phyloP scores from a whole-genome alignment of 1,140 invertebrate species.

The Tetramorium alpestre region DNA sequence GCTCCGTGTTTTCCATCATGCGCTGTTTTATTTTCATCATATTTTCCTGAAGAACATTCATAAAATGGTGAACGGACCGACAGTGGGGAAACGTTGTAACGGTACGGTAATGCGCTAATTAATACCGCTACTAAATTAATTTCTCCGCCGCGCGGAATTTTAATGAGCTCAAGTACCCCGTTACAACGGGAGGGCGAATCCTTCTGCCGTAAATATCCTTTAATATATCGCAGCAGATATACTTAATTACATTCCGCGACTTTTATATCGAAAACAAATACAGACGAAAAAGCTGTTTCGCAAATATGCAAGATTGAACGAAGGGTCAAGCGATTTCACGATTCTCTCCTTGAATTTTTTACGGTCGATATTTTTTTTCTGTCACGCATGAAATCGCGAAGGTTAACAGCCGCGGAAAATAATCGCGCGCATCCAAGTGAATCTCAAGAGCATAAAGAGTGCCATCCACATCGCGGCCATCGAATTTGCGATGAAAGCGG shows the following conservation, averaged over 20 bases:
- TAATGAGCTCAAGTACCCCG: conserved; percentile 31
- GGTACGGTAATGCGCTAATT: conserved; percentile 43
- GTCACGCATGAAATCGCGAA: conserved; percentile 14
- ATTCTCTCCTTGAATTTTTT: background rate
- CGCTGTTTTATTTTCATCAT: conserved; percentile 38
- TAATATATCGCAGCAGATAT: background rate
- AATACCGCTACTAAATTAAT: conserved; percentile 55
- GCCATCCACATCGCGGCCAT: background rate
- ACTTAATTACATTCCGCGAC: conserved; percentile 7
- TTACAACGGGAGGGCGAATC: conserved; percentile 4
- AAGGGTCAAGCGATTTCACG: background rate
- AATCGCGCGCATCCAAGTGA: background rate
- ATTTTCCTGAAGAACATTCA: conserved; percentile 16
- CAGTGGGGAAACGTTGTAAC: conserved; percentile 17
- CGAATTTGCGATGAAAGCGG: conserved; percentile 9
- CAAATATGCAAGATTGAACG: background rate
- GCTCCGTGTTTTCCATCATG: background rate
- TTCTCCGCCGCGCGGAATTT: conserved; percentile 26
- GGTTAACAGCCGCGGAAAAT: conserved; percentile 18
- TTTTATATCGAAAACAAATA: background rate
- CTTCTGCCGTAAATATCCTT: conserved; percentile 20
- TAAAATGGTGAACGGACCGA: conserved; percentile 1
- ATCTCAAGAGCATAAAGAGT: background rate
- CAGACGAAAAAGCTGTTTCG: background rate
- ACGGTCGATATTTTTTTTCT: background rate